A percentile compares a stretch with the other conserved stretches of the same genome.
phyloP scores from a whole-genome alignment of 2,797 vertebrate genomes.

The Squalus acanthias region DNA sequence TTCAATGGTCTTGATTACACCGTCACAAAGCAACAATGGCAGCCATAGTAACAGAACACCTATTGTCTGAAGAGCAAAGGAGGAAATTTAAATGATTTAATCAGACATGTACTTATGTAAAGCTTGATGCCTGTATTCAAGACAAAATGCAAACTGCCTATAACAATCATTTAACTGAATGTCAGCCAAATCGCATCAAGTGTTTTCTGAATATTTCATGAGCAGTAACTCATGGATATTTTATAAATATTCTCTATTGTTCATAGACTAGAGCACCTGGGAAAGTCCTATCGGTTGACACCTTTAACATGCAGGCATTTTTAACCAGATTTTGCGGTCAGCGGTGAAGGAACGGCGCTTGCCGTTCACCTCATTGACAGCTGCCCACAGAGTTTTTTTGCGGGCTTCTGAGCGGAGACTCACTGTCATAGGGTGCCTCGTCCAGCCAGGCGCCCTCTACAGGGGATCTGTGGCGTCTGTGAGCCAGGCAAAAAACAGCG shows the following conservation, averaged over 20 bases:
- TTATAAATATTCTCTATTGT: not conserved
- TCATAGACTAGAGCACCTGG: not conserved
- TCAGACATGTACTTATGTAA: slow-evolving; percentile 24
- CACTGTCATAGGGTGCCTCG: not conserved
- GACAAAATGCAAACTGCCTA: slow-evolving; percentile 6
- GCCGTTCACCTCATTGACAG: not conserved
- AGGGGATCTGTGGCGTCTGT: not conserved
- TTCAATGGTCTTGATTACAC: slow-evolving; percentile 32
- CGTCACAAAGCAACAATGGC: slow-evolving; percentile 6
- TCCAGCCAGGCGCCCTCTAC: not conserved
- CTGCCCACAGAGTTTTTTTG: not conserved
- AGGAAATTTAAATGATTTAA: slow-evolving; percentile 32
- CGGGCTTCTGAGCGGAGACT: not conserved
- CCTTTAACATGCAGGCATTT: not conserved
- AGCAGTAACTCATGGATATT: not conserved
- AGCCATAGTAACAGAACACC: slow-evolving; percentile 22
- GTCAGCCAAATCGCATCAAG: slow-evolving; percentile 33
- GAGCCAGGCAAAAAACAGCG: not conserved
- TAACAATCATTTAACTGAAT: slow-evolving; percentile 33
- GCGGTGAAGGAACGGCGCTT: not conserved
- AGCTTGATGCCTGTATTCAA: slow-evolving; percentile 20
- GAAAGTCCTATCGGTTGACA: not conserved
- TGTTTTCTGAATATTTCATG: slow-evolving; percentile 35
- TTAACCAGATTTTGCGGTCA: not conserved
- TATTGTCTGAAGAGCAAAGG: slow-evolving; percentile 20